Evolutionary conservation across 2,888 invertebrate species (phyloP).

Genomic region (Plemyria rubiginata): DNA sequence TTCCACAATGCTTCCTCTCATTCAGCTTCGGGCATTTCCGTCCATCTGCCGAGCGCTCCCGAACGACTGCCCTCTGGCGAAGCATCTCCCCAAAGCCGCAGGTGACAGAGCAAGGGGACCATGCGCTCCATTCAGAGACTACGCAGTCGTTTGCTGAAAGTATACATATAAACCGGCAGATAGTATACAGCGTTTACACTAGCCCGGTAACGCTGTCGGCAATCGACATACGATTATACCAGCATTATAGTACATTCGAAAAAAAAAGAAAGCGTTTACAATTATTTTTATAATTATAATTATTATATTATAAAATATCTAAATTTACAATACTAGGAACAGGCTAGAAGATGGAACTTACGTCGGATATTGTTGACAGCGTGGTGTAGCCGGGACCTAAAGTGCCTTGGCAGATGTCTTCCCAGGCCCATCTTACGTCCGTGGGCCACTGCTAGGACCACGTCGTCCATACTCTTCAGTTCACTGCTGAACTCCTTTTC

Average conservation of each 20-base stretch:
- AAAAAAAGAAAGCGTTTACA: too few relatives aligned
- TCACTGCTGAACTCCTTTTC: conserved; percentile 64
- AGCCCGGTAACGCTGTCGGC: too few relatives aligned
- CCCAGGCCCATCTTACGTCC: conserved; percentile 71
- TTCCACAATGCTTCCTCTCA: conserved; percentile 69
- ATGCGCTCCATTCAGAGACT: conserved; percentile 92
- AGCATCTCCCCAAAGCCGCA: conserved; percentile 95
- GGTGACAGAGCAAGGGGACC: conserved; percentile 93
- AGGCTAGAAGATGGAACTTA: conserved; percentile 43
- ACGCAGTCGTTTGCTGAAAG: conserved; percentile 90
- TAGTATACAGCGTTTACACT: too few relatives aligned
- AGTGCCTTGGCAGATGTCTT: conserved; percentile 76
- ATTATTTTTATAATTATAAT: too few relatives aligned
- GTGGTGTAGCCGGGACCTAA: conserved; percentile 73
- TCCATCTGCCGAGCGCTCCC: conserved; percentile 90
- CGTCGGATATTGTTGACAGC: conserved; percentile 75
- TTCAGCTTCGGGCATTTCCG: conserved; percentile 72
- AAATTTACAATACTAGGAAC: neutral
- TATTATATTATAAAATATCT: too few relatives aligned
- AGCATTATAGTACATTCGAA: too few relatives aligned
- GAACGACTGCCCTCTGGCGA: conserved; percentile 89
- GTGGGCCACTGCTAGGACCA: conserved; percentile 74
- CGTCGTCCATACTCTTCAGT: conserved; percentile 73
- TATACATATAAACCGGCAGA: too few relatives aligned
- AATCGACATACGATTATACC: too few relatives aligned